These are phyloP conservation scores for Eublepharis macularius DNA, from an alignment of 2,113 vertebrate species.

Conservation along the genomic window DNA sequence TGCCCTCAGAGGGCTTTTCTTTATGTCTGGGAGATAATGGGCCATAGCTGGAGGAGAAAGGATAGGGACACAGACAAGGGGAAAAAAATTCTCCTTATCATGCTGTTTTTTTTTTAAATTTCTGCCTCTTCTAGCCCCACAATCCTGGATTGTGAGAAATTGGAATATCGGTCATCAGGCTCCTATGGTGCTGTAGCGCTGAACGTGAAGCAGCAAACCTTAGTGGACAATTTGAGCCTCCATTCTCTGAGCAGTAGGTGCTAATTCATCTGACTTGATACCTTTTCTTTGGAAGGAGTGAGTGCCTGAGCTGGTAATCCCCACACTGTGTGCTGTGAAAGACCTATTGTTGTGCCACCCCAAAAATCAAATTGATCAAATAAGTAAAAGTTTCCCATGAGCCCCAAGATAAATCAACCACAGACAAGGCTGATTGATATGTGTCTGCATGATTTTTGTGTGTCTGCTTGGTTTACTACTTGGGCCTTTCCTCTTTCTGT, in stretches of 20 bases:
- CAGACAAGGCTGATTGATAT: not conserved
- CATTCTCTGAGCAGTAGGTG: conserved; percentile 75
- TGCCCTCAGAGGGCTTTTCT: too few relatives aligned
- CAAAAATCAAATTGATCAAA: not conserved
- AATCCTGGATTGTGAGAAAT: conserved; percentile 34
- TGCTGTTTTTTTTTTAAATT: fast-evolving
- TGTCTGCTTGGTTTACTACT: too few relatives aligned
- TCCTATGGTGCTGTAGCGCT: not conserved
- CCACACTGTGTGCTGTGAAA: not conserved
- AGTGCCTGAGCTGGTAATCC: not conserved
- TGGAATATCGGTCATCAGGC: conserved; percentile 43
- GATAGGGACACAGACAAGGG: too few relatives aligned
- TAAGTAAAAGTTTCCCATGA: not conserved
- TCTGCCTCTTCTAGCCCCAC: not conserved
- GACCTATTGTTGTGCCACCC: not conserved
- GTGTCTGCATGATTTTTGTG: not conserved
- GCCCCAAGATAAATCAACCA: too few relatives aligned
- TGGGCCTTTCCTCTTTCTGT: too few relatives aligned
- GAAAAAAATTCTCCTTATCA: too few relatives aligned
- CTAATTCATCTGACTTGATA: not conserved
- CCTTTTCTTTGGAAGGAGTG: too few relatives aligned
- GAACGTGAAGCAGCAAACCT: conserved; percentile 52
- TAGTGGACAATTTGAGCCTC: conserved; percentile 70
- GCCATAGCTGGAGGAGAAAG: not conserved
- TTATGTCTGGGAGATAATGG: too few relatives aligned